phyloP scores from a whole-genome alignment of 2,113 vertebrate genomes.

The Nyctibius bracteatus region DNA sequence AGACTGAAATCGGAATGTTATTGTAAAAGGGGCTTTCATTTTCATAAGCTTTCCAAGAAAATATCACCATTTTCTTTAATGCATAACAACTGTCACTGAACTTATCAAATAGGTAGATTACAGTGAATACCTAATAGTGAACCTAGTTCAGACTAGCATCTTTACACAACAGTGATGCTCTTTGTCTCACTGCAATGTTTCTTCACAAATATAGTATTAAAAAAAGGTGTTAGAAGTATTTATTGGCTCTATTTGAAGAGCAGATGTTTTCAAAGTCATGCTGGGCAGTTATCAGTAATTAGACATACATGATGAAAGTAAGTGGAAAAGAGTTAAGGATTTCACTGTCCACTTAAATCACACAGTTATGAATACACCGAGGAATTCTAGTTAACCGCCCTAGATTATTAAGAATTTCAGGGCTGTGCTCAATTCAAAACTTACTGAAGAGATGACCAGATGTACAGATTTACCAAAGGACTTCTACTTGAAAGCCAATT shows the following conservation, averaged over 20 bases:
- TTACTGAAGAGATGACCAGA: neutral
- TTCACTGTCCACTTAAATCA: neutral
- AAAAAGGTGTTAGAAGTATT: neutral
- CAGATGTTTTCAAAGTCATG: neutral
- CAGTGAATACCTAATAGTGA: neutral
- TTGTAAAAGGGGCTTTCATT: neutral
- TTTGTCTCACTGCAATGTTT: neutral
- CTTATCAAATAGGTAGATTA: neutral
- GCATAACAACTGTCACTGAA: neutral
- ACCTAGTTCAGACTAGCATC: neutral
- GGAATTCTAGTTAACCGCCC: neutral
- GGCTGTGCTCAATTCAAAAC: neutral
- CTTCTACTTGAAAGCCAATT: neutral
- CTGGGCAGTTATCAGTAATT: neutral
- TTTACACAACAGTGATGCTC: neutral
- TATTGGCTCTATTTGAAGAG: neutral
- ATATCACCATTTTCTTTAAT: neutral
- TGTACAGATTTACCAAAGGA: neutral
- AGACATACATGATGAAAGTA: neutral
- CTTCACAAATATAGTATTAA: neutral
- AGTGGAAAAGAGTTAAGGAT: neutral
- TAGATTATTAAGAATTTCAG: neutral
- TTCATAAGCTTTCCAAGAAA: neutral
- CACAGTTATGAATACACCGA: neutral
- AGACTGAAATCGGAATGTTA: neutral